Evolutionary conservation across 2,797 vertebrate species (phyloP).

Genomic region (Pelochelys cantorii): DNA sequence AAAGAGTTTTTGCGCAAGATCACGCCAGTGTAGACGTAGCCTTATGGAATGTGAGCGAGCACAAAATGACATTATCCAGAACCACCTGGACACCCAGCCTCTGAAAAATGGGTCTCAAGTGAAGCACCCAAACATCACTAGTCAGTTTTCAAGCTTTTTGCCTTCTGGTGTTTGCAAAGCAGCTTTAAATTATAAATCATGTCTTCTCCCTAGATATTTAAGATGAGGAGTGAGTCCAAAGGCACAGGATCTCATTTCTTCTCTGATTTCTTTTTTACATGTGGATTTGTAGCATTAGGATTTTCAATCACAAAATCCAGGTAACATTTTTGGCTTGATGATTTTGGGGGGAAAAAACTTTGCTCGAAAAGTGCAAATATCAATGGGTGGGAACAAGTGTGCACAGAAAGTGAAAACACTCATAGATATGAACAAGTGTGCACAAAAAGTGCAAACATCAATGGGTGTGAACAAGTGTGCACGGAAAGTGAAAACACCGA

Average conservation of each 20-base stretch:
- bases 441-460: too few relatives aligned
- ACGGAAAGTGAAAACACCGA: too few relatives aligned
- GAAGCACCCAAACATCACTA: not conserved
- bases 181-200: not conserved
- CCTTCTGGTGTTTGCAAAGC: not conserved
- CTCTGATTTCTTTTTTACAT: not conserved
- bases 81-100: not conserved
- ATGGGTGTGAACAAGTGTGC: too few relatives aligned
- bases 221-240: not conserved
- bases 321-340: not conserved
- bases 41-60: accelerated
- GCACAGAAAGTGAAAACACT: too few relatives aligned
- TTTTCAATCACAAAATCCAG: not conserved
- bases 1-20: too few relatives aligned
- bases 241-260: not conserved
- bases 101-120: not conserved
- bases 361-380: not conserved
- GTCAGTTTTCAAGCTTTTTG: too few relatives aligned
- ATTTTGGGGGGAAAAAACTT: not conserved
- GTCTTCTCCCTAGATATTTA: not conserved
- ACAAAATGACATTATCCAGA: not conserved
- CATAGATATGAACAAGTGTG: too few relatives aligned
- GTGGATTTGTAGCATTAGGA: too few relatives aligned
- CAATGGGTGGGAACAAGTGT: not conserved
- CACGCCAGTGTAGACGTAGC: too few relatives aligned